Evolutionary conservation across 1,140 invertebrate species (phyloP).

Genomic region (Caenorhabditis elegans): WBcel235 BX284605.5:8965501-8966000

Average conservation of each 20-base stretch:
- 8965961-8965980: neutral
- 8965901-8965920: neutral
- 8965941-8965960: neutral
- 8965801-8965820: neutral
- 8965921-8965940: neutral
- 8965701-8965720: too few relatives aligned
- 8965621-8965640: too few relatives aligned
- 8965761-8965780: too few relatives aligned
- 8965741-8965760: too few relatives aligned
- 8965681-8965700: too few relatives aligned
- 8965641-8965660: too few relatives aligned
- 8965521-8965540: neutral
- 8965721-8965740: too few relatives aligned
- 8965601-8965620: neutral
- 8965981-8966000: neutral
- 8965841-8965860: neutral
- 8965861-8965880: neutral
- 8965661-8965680: too few relatives aligned
- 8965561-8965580: neutral
- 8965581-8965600: neutral
- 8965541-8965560: too few relatives aligned
- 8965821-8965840: neutral
- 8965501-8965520: neutral
- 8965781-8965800: neutral
- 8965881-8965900: neutral